Evolutionary conservation across 2,113 vertebrate species (phyloP).

Genomic region (Diphyllodes magnificus): DNA sequence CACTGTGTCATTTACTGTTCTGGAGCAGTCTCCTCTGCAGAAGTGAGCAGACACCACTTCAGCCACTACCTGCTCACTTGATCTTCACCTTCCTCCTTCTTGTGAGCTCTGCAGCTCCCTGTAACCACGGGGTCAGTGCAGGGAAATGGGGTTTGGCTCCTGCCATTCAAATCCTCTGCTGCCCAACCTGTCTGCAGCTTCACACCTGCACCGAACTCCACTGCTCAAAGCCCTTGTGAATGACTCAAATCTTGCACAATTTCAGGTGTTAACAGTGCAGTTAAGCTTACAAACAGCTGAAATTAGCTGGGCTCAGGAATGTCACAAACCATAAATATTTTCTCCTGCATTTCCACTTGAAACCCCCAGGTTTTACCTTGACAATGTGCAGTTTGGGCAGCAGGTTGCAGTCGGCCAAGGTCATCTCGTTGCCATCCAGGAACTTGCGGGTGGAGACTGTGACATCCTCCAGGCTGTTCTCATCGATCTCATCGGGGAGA

Average conservation of each 20-base stretch:
- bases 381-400: constrained; percentile 97
- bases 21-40: neutral
- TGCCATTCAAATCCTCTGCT: neutral
- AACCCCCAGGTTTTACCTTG: constrained; percentile 73
- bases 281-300: neutral
- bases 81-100: neutral
- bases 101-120: neutral
- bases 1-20: neutral
- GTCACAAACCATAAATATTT: fast-evolving
- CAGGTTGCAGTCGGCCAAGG: constrained; percentile 94
- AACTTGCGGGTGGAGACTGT: constrained; percentile 85
- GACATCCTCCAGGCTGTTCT: constrained; percentile 93
- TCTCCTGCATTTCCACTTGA: neutral
- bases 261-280: fast-evolving
- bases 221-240: neutral
- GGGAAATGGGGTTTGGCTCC: neutral
- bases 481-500: constrained; percentile 94
- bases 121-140: neutral
- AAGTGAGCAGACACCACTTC: neutral
- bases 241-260: fast-evolving
- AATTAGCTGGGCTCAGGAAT: neutral
- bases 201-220: neutral
- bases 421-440: constrained; percentile 95
- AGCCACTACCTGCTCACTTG: neutral
- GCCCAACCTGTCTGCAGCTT: neutral